These are phyloP conservation scores for Pavo muticus DNA, from an alignment of 2,113 vertebrate genomes.

Conservation along the genomic window DNA sequence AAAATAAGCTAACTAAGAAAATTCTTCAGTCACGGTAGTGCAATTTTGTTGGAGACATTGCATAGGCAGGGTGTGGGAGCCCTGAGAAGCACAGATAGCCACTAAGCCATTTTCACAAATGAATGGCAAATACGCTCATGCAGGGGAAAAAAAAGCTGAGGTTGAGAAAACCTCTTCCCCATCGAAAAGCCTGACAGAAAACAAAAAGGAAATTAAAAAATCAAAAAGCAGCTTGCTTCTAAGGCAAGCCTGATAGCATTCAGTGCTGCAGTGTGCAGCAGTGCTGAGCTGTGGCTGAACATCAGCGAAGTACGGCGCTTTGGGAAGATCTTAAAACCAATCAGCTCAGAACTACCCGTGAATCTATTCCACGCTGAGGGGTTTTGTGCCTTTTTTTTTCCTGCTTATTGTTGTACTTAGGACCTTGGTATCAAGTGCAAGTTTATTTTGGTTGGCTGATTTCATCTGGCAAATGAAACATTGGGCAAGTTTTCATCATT, in stretches of 20 bases:
- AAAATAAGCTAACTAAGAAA: not conserved
- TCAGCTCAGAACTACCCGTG: not conserved
- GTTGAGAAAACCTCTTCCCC: not conserved
- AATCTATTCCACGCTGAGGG: not conserved
- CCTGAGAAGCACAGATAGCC: not conserved
- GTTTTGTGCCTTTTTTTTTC: not conserved
- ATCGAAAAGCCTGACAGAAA: not conserved
- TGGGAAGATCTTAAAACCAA: not conserved
- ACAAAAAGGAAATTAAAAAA: not conserved
- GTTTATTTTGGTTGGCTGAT: not conserved
- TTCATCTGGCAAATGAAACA: not conserved
- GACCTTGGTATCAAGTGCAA: not conserved
- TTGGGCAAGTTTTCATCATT: not conserved
- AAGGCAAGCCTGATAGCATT: not conserved
- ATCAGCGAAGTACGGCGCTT: fast-evolving
- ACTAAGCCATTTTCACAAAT: not conserved
- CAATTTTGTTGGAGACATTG: not conserved
- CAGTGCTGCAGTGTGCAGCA: fast-evolving
- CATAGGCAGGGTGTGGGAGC: not conserved
- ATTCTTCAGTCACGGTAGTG: not conserved
- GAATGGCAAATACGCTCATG: not conserved
- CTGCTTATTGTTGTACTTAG: not conserved
- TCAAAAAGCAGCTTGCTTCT: not conserved
- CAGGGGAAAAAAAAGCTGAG: not conserved
- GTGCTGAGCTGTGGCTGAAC: not conserved